Base-by-base conservation (phyloP, 2,888 invertebrate species). In the Chloroclysta siterata region DNA sequence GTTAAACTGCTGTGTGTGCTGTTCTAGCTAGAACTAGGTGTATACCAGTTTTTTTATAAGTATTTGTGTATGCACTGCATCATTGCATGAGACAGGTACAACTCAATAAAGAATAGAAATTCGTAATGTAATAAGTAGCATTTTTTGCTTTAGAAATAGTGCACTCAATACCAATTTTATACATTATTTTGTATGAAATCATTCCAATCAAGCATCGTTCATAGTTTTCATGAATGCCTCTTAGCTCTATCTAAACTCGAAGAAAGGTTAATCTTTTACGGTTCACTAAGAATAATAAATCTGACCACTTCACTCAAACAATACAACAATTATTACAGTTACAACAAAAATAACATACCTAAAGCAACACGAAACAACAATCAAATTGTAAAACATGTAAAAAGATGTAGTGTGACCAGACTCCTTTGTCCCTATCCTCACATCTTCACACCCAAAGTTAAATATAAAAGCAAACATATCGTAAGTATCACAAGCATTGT, bases 401-500 rank as follows among this genome's bases (percentile, higher is more conserved):
- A 54, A 58, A 53, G 48, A 33, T 28, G 11, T 41, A n/a, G 29
- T 39, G 52, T 52, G 17, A 53, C n/a, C 13, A 39, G 60, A 61
- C 50, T 13, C 10, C 39, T 33, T 22, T 10, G 14, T 54, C 53
- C 42, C 41, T 33, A 22, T 3, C 47, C 11, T 15, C 41, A 33
- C 42, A 22, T 46, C 7, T 48, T 48, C 48, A 15, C 29, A 41
- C 39, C 36, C 5, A 14, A 41, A 33, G 47, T 7, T 57, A 53
- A 64, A 41, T 50, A 59, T 47, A 66, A 63, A 48, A 51, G 52
- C 51, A 46, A 57, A 66, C 50, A 42, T 66, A 68, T 60, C 47
- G 5, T 56, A 56, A 68, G 63, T 70, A 70, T 72, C 70, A 72
- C 70, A 70, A 69, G 63, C 68, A 67, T 63, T 65, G 70, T 65